phyloP scores from a whole-genome alignment of 2,797 vertebrate species.

The Podarcis lilfordi region DNA sequence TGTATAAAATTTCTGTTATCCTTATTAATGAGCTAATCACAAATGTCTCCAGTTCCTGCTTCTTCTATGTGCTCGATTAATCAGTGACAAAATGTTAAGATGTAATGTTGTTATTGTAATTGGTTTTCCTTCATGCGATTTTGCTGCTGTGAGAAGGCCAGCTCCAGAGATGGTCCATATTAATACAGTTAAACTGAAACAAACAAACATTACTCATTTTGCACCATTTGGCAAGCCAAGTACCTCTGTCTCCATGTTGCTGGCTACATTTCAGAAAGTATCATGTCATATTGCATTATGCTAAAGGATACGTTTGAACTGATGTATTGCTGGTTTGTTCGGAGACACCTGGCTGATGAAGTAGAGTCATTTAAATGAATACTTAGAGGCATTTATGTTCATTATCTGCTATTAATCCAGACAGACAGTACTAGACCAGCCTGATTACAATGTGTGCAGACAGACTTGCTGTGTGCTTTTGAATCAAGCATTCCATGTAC shows the following conservation, averaged over 20 bases:
- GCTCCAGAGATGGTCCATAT: conserved; percentile 21
- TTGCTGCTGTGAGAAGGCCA: neutral
- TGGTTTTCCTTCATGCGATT: conserved; percentile 25
- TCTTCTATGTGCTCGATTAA: conserved; percentile 30
- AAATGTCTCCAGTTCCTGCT: conserved; percentile 13
- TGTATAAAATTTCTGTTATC: conserved; percentile 22
- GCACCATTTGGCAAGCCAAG: conserved; percentile 3
- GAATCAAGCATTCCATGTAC: conserved; percentile 8
- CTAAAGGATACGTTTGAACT: conserved; percentile 36
- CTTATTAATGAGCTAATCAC: conserved; percentile 38
- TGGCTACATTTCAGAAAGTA: conserved; percentile 30
- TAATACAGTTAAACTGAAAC: conserved; percentile 29
- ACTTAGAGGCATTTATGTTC: conserved; percentile 41
- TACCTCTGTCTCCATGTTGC: conserved; percentile 11
- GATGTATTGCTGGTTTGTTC: conserved; percentile 32
- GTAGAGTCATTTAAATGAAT: conserved; percentile 11
- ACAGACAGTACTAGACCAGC: conserved; percentile 4
- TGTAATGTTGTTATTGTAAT: conserved; percentile 33
- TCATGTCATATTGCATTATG: conserved; percentile 26
- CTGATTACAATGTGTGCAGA: conserved; percentile 30
- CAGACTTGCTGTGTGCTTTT: neutral
- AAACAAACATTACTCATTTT: conserved; percentile 40
- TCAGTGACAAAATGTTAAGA: conserved; percentile 9
- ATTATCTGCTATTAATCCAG: conserved; percentile 44
- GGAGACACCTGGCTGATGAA: conserved; percentile 40